These are phyloP conservation scores for Pygocentrus nattereri DNA, from an alignment of 2,797 vertebrate species.

Conservation along the genomic window DNA sequence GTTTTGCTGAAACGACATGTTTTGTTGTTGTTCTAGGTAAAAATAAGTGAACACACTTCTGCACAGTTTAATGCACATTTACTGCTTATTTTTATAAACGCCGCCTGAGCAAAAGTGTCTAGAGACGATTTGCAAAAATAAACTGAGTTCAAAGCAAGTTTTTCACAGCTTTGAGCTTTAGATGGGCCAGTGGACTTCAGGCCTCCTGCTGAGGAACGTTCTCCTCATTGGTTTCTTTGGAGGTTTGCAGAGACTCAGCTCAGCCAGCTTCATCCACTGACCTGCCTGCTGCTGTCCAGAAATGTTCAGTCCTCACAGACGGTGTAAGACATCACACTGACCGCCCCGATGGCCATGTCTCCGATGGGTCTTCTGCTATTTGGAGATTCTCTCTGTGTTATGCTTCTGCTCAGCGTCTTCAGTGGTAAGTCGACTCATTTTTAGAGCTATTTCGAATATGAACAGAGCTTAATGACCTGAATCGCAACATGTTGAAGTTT, in stretches of 20 bases:
- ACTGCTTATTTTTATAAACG: no score
- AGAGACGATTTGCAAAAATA: no score
- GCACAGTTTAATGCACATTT: no score
- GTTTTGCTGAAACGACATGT: no score
- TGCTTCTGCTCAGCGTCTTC: slow-evolving; percentile 25
- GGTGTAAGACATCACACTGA: slow-evolving; percentile 10
- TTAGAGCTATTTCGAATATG: not conserved
- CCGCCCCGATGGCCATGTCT: slow-evolving; percentile 37
- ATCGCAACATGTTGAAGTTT: no score
- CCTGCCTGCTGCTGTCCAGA: slow-evolving; percentile 1
- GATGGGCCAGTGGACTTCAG: no score
- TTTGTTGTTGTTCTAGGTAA: no score
- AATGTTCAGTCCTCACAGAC: slow-evolving; percentile 24
- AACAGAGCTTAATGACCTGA: not conserved
- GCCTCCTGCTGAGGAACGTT: not conserved
- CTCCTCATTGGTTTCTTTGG: slow-evolving; percentile 38
- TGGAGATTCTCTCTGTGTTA: slow-evolving; percentile 2
- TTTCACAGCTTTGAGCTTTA: no score
- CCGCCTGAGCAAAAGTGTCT: no score
- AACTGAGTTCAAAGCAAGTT: no score
- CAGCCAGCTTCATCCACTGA: slow-evolving; percentile 17
- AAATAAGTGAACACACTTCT: not conserved
- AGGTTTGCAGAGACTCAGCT: slow-evolving; percentile 19
- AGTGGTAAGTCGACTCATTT: slow-evolving; percentile 40
- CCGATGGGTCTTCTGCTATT: not conserved